phyloP scores from a whole-genome alignment of 2,113 vertebrate species.

The Bostrychus sinensis region DNA sequence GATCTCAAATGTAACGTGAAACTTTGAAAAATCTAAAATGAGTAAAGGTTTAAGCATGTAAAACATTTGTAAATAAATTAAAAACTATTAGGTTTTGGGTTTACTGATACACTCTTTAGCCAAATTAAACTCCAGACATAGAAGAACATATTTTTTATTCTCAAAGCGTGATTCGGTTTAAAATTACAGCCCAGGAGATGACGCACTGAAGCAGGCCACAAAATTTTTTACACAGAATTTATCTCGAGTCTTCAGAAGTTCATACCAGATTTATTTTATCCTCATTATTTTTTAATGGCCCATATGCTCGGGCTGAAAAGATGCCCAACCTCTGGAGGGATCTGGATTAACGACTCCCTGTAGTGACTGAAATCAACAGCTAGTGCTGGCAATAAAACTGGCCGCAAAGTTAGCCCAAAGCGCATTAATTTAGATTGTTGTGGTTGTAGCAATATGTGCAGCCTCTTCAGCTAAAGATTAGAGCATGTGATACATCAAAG shows the following conservation, averaged over 20 bases:
- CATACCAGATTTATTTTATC: slow-evolving; percentile 49
- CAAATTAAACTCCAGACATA: slow-evolving; percentile 13
- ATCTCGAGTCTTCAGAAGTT: slow-evolving; percentile 54
- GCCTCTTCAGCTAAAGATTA: neutral
- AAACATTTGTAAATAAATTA: no score
- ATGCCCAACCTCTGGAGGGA: slow-evolving; percentile 56
- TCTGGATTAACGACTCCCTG: slow-evolving; percentile 55
- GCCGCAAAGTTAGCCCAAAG: neutral
- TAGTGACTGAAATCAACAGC: slow-evolving; percentile 53
- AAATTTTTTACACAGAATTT: slow-evolving; percentile 36
- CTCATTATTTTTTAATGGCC: slow-evolving; percentile 67
- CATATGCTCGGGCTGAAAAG: slow-evolving; percentile 51
- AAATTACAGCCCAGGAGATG: slow-evolving; percentile 31
- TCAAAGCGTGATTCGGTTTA: slow-evolving; percentile 26
- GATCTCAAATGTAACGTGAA: no score
- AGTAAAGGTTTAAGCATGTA: no score
- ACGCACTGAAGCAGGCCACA: slow-evolving; percentile 28
- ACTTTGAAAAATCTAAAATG: no score
- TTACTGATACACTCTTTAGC: slow-evolving; percentile 24
- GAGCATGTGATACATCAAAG: neutral
- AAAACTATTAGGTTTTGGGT: no score
- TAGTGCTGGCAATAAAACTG: slow-evolving; percentile 8
- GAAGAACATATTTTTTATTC: slow-evolving; percentile 6
- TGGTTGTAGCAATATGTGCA: neutral
- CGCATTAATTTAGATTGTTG: neutral